phyloP scores from a whole-genome alignment of 2,888 invertebrate species.

The Heteromurus nitidus region DNA sequence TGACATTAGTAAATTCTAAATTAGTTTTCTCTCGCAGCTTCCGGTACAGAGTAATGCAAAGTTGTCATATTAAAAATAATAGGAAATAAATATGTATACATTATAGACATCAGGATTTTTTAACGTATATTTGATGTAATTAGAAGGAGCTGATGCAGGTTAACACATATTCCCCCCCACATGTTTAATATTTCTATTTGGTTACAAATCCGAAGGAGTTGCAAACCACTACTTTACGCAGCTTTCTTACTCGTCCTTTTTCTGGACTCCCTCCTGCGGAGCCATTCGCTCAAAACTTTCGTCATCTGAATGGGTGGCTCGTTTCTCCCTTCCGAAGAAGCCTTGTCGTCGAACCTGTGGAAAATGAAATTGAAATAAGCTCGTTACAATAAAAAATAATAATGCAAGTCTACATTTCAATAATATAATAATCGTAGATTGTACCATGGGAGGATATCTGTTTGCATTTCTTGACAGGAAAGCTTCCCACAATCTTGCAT shows the following conservation, averaged over 20 bases:
- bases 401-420: too few species aligned
- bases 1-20: too few species aligned
- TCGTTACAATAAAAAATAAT: not conserved
- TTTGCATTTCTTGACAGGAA: conserved; percentile 79
- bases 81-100: too few species aligned
- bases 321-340: conserved; percentile 69
- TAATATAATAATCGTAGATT: too few species aligned
- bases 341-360: conserved; percentile 61
- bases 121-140: too few species aligned
- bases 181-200: conserved; percentile 26
- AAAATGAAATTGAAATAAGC: not conserved
- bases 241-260: conserved; percentile 31
- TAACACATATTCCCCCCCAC: conserved; percentile 47
- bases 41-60: too few species aligned
- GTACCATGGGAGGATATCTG: conserved; percentile 54
- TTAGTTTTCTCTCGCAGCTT: too few species aligned
- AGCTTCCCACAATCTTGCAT: conserved; percentile 87
- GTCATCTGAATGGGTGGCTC: conserved; percentile 43
- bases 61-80: too few species aligned
- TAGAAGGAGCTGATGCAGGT: conserved; percentile 45
- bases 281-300: conserved; percentile 18
- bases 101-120: too few species aligned
- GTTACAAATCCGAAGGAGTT: conserved; percentile 21
- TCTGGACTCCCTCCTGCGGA: not conserved
- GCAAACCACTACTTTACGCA: conserved; percentile 38